Percentiles rank a stretch among this genome's conserved stretches.
These are phyloP conservation scores for Drosophila lacicola DNA, from an alignment of 2,888 invertebrate genomes.

Conservation along the genomic window DNA sequence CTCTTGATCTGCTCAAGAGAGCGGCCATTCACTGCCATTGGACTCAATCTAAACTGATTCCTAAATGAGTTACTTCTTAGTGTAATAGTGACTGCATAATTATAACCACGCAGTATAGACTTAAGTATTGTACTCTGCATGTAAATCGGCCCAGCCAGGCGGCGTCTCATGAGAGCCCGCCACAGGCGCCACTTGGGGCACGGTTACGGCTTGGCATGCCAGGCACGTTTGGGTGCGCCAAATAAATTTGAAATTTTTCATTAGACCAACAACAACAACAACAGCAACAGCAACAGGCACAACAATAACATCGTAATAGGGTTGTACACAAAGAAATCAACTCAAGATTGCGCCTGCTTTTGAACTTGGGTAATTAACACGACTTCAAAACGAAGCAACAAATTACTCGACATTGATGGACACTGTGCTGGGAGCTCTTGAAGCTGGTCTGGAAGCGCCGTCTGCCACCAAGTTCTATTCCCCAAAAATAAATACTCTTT, in stretches of 20 bases:
- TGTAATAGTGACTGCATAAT: neutral
- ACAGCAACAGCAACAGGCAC: neutral
- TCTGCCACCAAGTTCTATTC: too few species aligned
- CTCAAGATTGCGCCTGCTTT: constrained; percentile 12
- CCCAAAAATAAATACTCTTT: too few species aligned
- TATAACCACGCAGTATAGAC: neutral
- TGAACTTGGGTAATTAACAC: constrained; percentile 45
- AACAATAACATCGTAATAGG: constrained; percentile 14
- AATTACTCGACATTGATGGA: constrained; percentile 14
- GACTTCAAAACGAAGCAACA: constrained; percentile 4
- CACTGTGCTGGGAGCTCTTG: neutral
- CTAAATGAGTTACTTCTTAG: neutral
- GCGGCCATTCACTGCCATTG: neutral
- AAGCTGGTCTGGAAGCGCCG: too few species aligned
- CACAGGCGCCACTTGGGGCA: neutral
- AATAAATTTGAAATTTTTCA: constrained; percentile 59
- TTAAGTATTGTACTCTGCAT: neutral
- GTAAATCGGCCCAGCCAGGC: neutral
- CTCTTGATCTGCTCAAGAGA: neutral
- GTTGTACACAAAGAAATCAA: constrained; percentile 46
- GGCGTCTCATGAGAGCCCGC: neutral
- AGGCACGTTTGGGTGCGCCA: constrained; percentile 48
- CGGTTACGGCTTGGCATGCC: constrained; percentile 26
- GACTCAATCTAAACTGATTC: too few species aligned
- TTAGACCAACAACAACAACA: constrained; percentile 22